Evolutionary conservation across 2,113 vertebrate species (phyloP), one percentile per base, ranked within the genome.

Genomic region (Panthera uncia): DNA sequence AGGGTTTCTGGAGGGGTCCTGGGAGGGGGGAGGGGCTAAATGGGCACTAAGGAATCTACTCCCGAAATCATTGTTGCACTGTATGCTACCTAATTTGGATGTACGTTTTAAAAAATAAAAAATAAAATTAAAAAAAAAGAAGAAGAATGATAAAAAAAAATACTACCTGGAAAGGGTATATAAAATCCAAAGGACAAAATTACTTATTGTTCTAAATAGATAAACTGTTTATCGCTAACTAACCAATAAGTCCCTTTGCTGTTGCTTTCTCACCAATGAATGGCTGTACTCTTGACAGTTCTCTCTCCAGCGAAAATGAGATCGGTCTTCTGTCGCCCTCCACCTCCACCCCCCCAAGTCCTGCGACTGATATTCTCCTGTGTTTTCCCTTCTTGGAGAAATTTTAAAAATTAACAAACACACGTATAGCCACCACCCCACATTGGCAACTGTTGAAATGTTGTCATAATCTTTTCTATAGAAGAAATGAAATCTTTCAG

Each of bases 141-240:
- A 55, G 5, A 55, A 55, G 0, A 55, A 55, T 45, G 16, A 55
- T 55, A 55, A 55, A 55, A 55, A 55, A 55, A 85, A 33, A 69
- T 7, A 6, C 15, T 52, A 84, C 27, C 23, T 88, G 55, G 33
- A 93, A 91, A 91, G 27, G 12, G 94, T 1, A 50, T 69, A 74
- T 6, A 61, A 86, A 52, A 31, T 48, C 69, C 57, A 78, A 97
- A 71, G 63, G 65, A 38, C n/a, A 79, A 57, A 69, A 89, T 25
- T 12, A 57, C 11, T 83, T 78, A 61, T 5, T 11, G 0, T 48
- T 55, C n/a, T 27, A 48, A 73, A 78, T 6, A 38, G 85, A 52
- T 14, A 63, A 84, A 18, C 15, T 45, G 68, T 8, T 66, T 41
- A 83, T 57, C 83, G 63, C 23, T n/a, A 8, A 50, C 19, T 50